Conservation (phyloP, 2,888 invertebrate genomes). For the Brachynemurus nebulosus region DNA sequence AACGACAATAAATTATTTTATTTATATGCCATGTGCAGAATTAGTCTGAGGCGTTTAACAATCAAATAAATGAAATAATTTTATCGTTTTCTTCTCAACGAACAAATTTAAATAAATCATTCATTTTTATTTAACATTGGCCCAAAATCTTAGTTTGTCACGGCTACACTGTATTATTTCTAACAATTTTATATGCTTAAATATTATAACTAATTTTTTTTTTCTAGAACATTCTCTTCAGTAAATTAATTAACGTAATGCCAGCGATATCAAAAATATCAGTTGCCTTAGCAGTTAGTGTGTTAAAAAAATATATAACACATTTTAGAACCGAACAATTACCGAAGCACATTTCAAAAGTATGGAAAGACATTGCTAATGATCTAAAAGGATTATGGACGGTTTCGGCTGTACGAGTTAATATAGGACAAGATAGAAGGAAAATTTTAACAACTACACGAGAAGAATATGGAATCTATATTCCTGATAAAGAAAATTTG, state of each 20-base stretch:
- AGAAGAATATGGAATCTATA: neutral
- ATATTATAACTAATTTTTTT: too few relatives aligned
- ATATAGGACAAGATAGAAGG: neutral
- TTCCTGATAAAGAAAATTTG: neutral
- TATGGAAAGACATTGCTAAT: neutral
- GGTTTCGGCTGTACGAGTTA: neutral
- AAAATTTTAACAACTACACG: neutral
- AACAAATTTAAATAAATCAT: too few relatives aligned
- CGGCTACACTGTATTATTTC: too few relatives aligned
- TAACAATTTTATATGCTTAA: too few relatives aligned
- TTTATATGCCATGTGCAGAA: too few relatives aligned
- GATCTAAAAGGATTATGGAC: constrained; percentile 1
- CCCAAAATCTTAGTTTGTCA: too few relatives aligned
- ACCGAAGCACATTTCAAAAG: neutral
- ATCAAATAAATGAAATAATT: too few relatives aligned
- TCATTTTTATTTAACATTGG: too few relatives aligned
- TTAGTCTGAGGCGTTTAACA: too few relatives aligned
- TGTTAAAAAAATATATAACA: neutral
- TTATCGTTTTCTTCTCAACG: too few relatives aligned
- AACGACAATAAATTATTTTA: too few relatives aligned
- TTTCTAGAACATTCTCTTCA: too few relatives aligned
- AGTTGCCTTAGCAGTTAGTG: neutral
- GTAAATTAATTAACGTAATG: neutral
- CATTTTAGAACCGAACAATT: neutral
- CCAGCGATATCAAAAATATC: neutral